Evolutionary conservation across 1,140 invertebrate species (phyloP), one percentile per base, ranked within the genome.

Genomic region (Drosophila quadrilineata): DNA sequence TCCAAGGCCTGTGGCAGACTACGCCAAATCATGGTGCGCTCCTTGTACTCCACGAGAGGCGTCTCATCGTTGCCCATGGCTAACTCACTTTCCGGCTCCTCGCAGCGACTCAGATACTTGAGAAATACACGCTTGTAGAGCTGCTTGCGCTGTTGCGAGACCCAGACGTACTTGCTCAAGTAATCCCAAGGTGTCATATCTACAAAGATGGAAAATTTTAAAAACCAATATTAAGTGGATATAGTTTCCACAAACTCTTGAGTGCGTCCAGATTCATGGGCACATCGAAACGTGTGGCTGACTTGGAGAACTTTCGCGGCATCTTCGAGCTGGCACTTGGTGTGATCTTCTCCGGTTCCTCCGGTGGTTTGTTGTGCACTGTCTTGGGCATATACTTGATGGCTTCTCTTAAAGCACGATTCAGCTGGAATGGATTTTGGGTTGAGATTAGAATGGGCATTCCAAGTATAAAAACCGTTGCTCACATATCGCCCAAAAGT

Each of bases 241-340:
- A 10, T 17, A 3, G 10, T 5, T n/a, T 2, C 10, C 36, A 86
- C 71, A 41, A 65, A 93, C 92, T 90, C 28, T 88, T 85, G 1
- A 94, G 79, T 56, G 90, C 91, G 35, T 88, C 70, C 35, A 92
- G 91, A 60, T 93, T 91, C 48, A 94, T 75, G 6, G 92, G 91
- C 2, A 94, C 80, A 87, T 94, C 93, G 68, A 94, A 94, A 59
- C 93, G 89, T 0, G 92, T 92, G 29, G 90, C 92, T 24, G 92
- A 91, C 45, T 93, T 91, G 0, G 92, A 92, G 86, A 93, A 94
- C 10, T 92, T 90, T 16, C 93, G 84, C 0, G 93, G 93, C 52
- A 93, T 87, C 40, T 91, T 91, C 8, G 71, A 79, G 0, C 67
- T 77, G 2, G 10, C 10, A 14, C 16, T 40, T 14, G 12, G 33